These are phyloP conservation scores for Musca vetustissima DNA, from an alignment of 1,140 invertebrate species.

Conservation along the genomic window DNA sequence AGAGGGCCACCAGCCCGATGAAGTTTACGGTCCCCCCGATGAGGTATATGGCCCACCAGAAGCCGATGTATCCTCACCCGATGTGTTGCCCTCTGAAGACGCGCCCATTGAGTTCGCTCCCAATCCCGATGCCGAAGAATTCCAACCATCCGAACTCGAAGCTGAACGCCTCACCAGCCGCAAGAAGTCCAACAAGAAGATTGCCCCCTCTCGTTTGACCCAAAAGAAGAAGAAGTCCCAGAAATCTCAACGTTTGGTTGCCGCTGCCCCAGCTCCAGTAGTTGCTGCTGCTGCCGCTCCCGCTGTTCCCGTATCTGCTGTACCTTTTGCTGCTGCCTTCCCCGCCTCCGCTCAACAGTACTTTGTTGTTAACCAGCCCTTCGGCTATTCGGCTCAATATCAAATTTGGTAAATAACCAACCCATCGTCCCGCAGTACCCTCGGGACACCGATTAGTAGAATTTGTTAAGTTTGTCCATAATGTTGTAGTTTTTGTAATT, in stretches of 20 bases:
- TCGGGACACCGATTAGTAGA: neutral
- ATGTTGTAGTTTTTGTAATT: too few relatives aligned
- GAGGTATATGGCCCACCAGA: slow-evolving; percentile 26
- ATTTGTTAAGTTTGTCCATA: slow-evolving; percentile 2
- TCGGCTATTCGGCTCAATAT: slow-evolving; percentile 18
- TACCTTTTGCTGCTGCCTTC: neutral
- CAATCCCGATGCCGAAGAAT: slow-evolving; percentile 28
- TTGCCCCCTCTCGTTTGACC: neutral
- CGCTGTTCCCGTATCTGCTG: neutral
- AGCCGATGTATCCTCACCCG: slow-evolving; percentile 23
- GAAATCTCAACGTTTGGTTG: slow-evolving; percentile 20
- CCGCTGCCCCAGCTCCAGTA: slow-evolving; percentile 7
- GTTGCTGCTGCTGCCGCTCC: neutral
- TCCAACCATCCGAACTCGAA: slow-evolving; percentile 9
- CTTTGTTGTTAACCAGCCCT: slow-evolving; percentile 25
- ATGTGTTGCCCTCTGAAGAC: slow-evolving; percentile 42
- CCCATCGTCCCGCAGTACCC: neutral
- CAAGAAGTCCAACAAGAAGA: slow-evolving; percentile 20
- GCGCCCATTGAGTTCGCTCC: slow-evolving; percentile 23
- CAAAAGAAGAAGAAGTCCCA: neutral
- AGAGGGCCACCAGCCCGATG: slow-evolving; percentile 32
- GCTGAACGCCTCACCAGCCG: slow-evolving; percentile 25
- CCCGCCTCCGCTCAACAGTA: slow-evolving; percentile 5
- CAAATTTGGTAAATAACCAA: slow-evolving; percentile 22
- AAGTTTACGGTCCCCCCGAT: slow-evolving; percentile 45